These are phyloP conservation scores for Pantala flavescens DNA, from an alignment of 1,140 invertebrate genomes.

Conservation along the genomic window DNA sequence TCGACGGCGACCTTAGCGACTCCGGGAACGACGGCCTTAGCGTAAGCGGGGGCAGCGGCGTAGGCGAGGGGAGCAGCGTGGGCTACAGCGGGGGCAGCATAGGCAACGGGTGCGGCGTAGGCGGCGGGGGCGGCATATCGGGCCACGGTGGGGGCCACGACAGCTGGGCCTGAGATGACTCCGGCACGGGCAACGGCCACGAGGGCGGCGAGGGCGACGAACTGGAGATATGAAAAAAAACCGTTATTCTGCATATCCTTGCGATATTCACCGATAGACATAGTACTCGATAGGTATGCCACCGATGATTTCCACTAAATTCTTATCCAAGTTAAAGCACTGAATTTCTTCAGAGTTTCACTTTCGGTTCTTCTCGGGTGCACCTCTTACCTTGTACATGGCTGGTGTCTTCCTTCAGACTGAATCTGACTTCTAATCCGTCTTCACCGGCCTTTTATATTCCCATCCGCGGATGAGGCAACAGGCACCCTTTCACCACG, in stretches of 20 bases:
- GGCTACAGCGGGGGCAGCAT: not conserved
- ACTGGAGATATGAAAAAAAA: not conserved
- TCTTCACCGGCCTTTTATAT: not conserved
- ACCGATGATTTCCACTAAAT: too few relatives aligned
- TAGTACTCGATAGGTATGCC: not conserved
- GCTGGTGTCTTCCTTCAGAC: not conserved
- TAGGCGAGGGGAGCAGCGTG: constrained; percentile 16
- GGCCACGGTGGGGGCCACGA: constrained; percentile 16
- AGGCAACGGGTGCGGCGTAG: constrained; percentile 26
- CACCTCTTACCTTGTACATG: not conserved
- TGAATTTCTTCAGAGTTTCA: not conserved
- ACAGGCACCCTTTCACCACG: not conserved
- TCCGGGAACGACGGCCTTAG: constrained; percentile 15
- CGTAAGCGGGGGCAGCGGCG: constrained; percentile 15
- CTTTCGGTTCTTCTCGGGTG: not conserved
- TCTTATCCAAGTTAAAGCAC: too few relatives aligned
- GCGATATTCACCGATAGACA: not conserved
- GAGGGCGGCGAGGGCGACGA: constrained; percentile 18
- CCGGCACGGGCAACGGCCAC: constrained; percentile 19
- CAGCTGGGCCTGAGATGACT: constrained; percentile 15
- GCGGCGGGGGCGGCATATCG: constrained; percentile 17
- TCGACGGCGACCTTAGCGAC: constrained; percentile 22
- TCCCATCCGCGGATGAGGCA: not conserved
- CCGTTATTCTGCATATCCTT: not conserved
- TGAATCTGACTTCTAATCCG: not conserved